phyloP scores from a whole-genome alignment of 2,888 invertebrate species.

The Aromia moschata region DNA sequence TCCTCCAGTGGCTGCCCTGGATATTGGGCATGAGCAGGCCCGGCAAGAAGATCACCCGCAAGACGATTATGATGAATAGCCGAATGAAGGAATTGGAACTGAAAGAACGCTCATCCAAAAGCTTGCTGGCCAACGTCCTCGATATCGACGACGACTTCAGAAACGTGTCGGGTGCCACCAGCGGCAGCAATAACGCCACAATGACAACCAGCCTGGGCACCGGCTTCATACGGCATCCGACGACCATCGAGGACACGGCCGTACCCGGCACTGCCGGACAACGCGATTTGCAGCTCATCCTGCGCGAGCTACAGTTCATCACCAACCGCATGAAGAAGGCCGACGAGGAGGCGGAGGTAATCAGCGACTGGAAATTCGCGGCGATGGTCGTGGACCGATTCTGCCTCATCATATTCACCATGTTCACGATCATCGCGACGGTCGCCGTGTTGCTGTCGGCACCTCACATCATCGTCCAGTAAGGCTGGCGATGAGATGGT shows the following conservation, averaged over 20 bases:
- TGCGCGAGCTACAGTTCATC: conserved; percentile 93
- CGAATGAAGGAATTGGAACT: conserved; percentile 93
- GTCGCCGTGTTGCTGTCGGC: conserved; percentile 91
- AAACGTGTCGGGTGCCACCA: conserved; percentile 73
- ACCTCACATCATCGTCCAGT: conserved; percentile 95
- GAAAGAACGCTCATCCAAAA: conserved; percentile 93
- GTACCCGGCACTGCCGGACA: conserved; percentile 70
- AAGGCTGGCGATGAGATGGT: conserved; percentile 47
- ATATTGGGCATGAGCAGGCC: conserved; percentile 95
- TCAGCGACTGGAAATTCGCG: conserved; percentile 98
- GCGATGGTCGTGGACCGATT: conserved; percentile 98
- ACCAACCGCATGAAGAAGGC: conserved; percentile 93
- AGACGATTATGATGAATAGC: conserved; percentile 89
- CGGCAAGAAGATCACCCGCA: conserved; percentile 91
- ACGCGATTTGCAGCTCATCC: conserved; percentile 88
- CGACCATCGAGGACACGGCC: conserved; percentile 77
- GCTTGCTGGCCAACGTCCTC: conserved; percentile 91
- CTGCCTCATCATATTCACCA: conserved; percentile 94
- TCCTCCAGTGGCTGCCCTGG: conserved; percentile 98
- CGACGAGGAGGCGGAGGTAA: conserved; percentile 91
- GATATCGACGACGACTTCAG: conserved; percentile 96
- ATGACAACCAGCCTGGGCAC: conserved; percentile 59
- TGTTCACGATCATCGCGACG: conserved; percentile 93
- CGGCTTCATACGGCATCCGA: conserved; percentile 74
- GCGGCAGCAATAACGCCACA: conserved; percentile 55